These are phyloP conservation scores for Mesorhabditis belari DNA, from an alignment of 2,888 invertebrate genomes.

Conservation along the genomic window DNA sequence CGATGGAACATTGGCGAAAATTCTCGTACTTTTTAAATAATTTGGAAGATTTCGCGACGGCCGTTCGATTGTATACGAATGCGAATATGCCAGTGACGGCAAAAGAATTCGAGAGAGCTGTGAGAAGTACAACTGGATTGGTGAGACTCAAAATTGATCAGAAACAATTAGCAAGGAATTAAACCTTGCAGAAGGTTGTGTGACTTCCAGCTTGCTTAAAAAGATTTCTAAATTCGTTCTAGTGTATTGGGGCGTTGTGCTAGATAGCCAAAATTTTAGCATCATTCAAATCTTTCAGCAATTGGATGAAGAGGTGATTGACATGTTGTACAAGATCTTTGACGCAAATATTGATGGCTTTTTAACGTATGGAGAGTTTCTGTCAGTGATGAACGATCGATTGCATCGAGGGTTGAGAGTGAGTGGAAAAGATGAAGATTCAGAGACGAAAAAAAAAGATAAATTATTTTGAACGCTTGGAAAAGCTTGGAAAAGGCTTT, in stretches of 20 bases:
- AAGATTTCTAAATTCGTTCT: too few relatives aligned
- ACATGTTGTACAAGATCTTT: conserved; percentile 92
- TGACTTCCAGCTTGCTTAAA: too few relatives aligned
- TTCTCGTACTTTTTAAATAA: conserved; percentile 96
- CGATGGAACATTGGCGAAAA: conserved; percentile 85
- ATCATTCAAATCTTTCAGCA: too few relatives aligned
- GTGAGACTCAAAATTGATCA: conserved; percentile 54
- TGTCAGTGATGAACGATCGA: conserved; percentile 95
- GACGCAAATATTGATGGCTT: conserved; percentile 94
- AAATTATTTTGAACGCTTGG: too few relatives aligned
- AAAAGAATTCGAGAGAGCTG: conserved; percentile 41
- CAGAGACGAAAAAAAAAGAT: too few relatives aligned
- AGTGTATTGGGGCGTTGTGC: too few relatives aligned
- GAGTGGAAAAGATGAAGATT: too few relatives aligned
- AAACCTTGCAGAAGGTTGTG: too few relatives aligned
- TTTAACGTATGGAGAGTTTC: conserved; percentile 90
- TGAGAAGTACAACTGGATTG: conserved; percentile 40
- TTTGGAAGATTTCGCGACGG: conserved; percentile 68
- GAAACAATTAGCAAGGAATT: too few relatives aligned
- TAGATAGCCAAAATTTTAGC: too few relatives aligned
- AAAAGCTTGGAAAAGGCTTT: too few relatives aligned
- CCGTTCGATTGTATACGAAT: conserved; percentile 89
- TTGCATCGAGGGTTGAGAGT: conserved; percentile 89
- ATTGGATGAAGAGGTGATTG: conserved; percentile 77
- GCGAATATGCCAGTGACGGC: conserved; percentile 35